A percentile compares a stretch with the other conserved stretches of the same genome.
These are phyloP conservation scores for Biston betularia DNA, from an alignment of 2,888 invertebrate genomes.

Conservation along the genomic window DNA sequence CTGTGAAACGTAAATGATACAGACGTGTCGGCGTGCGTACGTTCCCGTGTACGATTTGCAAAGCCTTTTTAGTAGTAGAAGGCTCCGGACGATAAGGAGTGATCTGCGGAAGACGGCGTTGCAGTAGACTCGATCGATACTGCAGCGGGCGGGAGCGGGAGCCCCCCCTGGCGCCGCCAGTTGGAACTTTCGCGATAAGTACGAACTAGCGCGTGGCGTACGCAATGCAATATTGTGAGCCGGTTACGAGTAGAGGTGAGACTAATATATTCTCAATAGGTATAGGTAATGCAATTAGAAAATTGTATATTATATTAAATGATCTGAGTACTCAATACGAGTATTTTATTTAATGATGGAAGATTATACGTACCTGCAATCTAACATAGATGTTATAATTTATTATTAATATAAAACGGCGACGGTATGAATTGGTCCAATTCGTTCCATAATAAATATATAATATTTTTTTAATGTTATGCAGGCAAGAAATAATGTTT, in stretches of 20 bases:
- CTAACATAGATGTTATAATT: too few relatives aligned
- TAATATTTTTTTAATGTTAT: too few relatives aligned
- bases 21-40: conserved; percentile 61
- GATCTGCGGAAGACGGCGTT: conserved; percentile 84
- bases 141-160: conserved; percentile 64
- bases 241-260: conserved; percentile 70
- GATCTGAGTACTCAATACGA: too few relatives aligned
- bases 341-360: too few relatives aligned
- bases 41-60: conserved; percentile 56
- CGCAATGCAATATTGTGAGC: conserved; percentile 86
- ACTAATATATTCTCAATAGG: too few relatives aligned
- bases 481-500: too few relatives aligned
- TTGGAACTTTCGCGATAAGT: conserved; percentile 86
- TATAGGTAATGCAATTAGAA: too few relatives aligned
- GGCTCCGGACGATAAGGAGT: conserved; percentile 81
- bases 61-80: conserved; percentile 71
- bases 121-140: conserved; percentile 84
- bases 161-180: conserved; percentile 63
- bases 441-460: too few relatives aligned
- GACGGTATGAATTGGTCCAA: too few relatives aligned
- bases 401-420: too few relatives aligned
- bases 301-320: too few relatives aligned
- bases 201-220: conserved; percentile 85
- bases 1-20: conserved; percentile 65
- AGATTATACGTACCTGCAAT: too few relatives aligned